These are phyloP conservation scores for Blera fallax DNA, from an alignment of 2,888 invertebrate genomes.

Conservation along the genomic window DNA sequence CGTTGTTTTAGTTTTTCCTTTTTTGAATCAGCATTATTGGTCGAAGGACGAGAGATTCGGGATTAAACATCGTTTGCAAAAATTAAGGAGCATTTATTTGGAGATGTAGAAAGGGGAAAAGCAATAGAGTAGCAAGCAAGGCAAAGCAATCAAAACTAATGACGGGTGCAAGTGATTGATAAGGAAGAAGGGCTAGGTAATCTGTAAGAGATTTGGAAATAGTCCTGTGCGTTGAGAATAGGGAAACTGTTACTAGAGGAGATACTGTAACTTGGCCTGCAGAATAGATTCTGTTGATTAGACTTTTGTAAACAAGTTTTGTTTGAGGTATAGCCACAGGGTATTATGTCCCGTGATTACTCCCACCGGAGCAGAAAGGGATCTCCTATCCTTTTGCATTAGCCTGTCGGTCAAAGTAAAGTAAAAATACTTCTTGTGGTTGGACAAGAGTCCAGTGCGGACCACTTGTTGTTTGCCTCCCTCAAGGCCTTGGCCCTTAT, in stretches of 20 bases:
- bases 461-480: no score
- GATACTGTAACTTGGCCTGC: neutral
- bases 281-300: neutral
- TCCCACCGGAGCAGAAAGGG: no score
- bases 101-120: neutral
- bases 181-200: conserved; percentile 19
- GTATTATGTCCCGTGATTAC: no score
- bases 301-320: neutral
- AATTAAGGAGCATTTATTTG: conserved; percentile 9
- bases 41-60: neutral
- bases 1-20: conserved; percentile 30
- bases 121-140: no score
- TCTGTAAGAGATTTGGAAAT: neutral
- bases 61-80: conserved; percentile 36
- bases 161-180: conserved; percentile 54
- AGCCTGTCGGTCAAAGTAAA: no score
- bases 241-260: neutral
- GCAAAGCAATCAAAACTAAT: conserved; percentile 59
- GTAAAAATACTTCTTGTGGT: no score
- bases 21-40: conserved; percentile 7
- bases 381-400: no score
- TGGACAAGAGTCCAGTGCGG: no score
- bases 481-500: no score
- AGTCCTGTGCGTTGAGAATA: neutral
- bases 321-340: neutral